phyloP scores from a whole-genome alignment of 2,888 invertebrate species.

The Xanthorhoe spadicearia region DNA sequence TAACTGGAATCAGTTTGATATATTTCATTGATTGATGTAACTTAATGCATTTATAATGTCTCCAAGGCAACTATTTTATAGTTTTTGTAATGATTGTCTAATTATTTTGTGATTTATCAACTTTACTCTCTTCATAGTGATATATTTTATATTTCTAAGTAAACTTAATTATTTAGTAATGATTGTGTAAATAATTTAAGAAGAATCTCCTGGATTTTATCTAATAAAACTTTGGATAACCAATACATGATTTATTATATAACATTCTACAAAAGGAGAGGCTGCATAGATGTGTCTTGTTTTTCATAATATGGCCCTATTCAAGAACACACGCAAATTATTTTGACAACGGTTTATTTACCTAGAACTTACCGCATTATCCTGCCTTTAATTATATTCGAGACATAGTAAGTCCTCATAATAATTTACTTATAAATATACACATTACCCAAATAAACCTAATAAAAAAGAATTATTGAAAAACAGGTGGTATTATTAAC shows the following conservation, averaged over 20 bases:
- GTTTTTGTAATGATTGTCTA: slow-evolving; percentile 1
- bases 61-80: slow-evolving; percentile 17
- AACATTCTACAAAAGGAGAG: not conserved
- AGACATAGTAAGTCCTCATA: slow-evolving; percentile 78
- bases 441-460: slow-evolving; percentile 82
- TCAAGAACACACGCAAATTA: slow-evolving; percentile 74
- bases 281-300: slow-evolving; percentile 31
- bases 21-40: not conserved
- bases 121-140: slow-evolving; percentile 9
- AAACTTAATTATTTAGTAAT: slow-evolving; percentile 6
- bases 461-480: slow-evolving; percentile 68
- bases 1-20: not conserved
- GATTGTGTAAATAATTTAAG: slow-evolving; percentile 21
- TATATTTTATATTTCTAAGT: slow-evolving; percentile 8
- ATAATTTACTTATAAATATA: slow-evolving; percentile 84
- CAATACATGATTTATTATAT: slow-evolving; percentile 4
- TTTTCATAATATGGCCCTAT: slow-evolving; percentile 48
- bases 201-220: slow-evolving; percentile 30
- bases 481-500: slow-evolving; percentile 80
- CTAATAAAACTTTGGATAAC: slow-evolving; percentile 16
- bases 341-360: slow-evolving; percentile 81
- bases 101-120: slow-evolving; percentile 7
- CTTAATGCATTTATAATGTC: slow-evolving; percentile 23
- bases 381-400: slow-evolving; percentile 78
- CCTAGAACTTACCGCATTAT: slow-evolving; percentile 79